A percentile compares a stretch with the other conserved stretches of the same genome.
Conservation (phyloP, 2,797 vertebrate species). For the Podargus strigoides region DNA sequence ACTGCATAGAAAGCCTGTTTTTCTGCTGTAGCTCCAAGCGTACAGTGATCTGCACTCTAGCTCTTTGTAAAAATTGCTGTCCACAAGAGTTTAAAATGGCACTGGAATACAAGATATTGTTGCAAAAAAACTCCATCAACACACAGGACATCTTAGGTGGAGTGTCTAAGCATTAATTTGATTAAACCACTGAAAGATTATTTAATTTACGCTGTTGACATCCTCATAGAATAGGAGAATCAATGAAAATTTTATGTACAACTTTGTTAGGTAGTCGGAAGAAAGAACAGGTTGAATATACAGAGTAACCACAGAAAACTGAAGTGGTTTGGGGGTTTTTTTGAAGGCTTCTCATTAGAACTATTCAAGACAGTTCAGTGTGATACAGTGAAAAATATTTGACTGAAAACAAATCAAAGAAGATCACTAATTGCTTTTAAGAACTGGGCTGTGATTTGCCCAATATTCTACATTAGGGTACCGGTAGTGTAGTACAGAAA, state of each 20-base stretch:
- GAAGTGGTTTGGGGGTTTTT: background rate
- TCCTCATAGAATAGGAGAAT: background rate
- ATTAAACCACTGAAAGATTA: background rate
- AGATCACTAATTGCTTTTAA: background rate
- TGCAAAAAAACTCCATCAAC: background rate
- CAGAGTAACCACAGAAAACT: background rate
- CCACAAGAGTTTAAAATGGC: background rate
- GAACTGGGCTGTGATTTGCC: background rate
- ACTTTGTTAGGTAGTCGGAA: background rate
- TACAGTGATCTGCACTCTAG: background rate
- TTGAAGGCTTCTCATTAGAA: background rate
- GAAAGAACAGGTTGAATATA: background rate
- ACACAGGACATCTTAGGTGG: background rate
- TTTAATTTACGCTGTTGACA: background rate
- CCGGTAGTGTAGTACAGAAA: background rate
- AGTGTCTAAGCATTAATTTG: background rate
- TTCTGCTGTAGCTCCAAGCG: background rate
- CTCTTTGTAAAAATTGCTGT: background rate
- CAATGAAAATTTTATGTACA: background rate
- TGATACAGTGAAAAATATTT: background rate
- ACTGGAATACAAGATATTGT: background rate
- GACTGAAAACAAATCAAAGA: background rate
- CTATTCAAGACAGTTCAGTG: background rate
- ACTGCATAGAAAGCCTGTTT: background rate
- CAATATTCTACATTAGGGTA: background rate